These are phyloP conservation scores for Coenonympha glycerion DNA, from an alignment of 2,888 invertebrate genomes.

Conservation along the genomic window DNA sequence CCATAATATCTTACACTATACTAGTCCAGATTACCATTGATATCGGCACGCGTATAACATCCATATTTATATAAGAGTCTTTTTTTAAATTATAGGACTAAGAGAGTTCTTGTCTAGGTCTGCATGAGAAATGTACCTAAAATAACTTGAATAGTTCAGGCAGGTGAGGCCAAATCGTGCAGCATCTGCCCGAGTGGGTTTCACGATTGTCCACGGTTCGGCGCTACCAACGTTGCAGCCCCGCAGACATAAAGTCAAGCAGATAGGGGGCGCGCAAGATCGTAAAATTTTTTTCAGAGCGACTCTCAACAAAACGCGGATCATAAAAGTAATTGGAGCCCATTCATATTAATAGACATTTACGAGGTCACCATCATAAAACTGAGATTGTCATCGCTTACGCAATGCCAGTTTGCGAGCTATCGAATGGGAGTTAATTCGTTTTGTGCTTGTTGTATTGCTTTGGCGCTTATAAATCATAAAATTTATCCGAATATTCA, in stretches of 20 bases:
- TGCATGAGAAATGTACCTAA: background rate
- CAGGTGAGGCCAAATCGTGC: conserved; percentile 40
- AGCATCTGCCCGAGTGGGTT: conserved; percentile 53
- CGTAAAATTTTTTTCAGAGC: conserved; percentile 70
- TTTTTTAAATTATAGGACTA: background rate
- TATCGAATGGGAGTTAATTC: conserved; percentile 56
- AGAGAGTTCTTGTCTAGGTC: background rate
- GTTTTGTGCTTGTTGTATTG: conserved; percentile 56
- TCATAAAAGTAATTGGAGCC: conserved; percentile 76
- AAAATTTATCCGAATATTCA: conserved; percentile 32
- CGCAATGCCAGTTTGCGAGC: conserved; percentile 52
- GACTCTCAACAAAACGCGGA: conserved; percentile 70
- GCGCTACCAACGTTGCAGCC: conserved; percentile 30
- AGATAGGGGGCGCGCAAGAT: conserved; percentile 59
- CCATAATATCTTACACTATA: too few relatives aligned
- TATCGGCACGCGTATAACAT: background rate
- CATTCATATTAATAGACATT: conserved; percentile 77
- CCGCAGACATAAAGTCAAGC: conserved; percentile 52
- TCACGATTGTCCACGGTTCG: conserved; percentile 46
- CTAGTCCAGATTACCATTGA: too few relatives aligned
- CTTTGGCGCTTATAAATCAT: conserved; percentile 54
- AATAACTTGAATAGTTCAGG: background rate
- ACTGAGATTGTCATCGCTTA: conserved; percentile 74
- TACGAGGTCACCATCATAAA: conserved; percentile 71
- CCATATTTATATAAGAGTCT: too few relatives aligned